phyloP scores from a whole-genome alignment of 2,888 invertebrate genomes.

The Ichneumoninae sp. region DNA sequence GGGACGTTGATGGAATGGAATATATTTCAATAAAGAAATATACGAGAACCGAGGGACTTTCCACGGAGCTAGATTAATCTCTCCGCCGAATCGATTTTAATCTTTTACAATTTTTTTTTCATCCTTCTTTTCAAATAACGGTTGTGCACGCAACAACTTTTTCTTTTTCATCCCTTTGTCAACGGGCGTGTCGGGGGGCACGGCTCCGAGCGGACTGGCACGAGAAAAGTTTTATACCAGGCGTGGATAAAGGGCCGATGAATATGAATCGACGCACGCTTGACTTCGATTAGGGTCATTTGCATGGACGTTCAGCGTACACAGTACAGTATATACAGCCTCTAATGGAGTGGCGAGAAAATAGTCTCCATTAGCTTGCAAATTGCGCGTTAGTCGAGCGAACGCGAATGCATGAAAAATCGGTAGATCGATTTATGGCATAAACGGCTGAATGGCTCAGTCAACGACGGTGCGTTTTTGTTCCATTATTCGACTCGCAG shows the following conservation, averaged over 20 bases:
- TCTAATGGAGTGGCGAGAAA: slow-evolving; percentile 41
- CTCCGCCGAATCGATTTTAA: slow-evolving; percentile 14
- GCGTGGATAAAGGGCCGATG: slow-evolving; percentile 68
- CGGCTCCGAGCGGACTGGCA: slow-evolving; percentile 8
- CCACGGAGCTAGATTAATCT: slow-evolving; percentile 4
- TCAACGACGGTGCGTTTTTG: background rate
- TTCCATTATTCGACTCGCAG: slow-evolving; percentile 27
- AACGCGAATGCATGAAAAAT: slow-evolving; percentile 34
- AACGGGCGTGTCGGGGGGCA: slow-evolving; percentile 12
- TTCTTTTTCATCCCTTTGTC: slow-evolving; percentile 34
- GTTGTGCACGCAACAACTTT: slow-evolving; percentile 2
- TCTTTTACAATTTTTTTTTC: slow-evolving; percentile 24
- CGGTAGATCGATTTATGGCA: slow-evolving; percentile 49
- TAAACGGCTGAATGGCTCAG: slow-evolving; percentile 7
- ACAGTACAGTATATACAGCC: slow-evolving; percentile 15
- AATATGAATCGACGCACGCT: slow-evolving; percentile 71
- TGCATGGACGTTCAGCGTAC: slow-evolving; percentile 67
- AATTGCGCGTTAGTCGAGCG: slow-evolving; percentile 52
- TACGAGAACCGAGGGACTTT: background rate
- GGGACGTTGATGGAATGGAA: background rate
- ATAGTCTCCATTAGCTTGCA: slow-evolving; percentile 58
- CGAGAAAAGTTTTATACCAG: slow-evolving; percentile 59
- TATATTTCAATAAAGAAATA: slow-evolving; percentile 4
- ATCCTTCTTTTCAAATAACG: slow-evolving; percentile 20
- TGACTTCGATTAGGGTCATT: slow-evolving; percentile 71